Evolutionary conservation across 2,888 invertebrate species (phyloP), one percentile per base, ranked within the genome.

Genomic region (Mythimna pallens): DNA sequence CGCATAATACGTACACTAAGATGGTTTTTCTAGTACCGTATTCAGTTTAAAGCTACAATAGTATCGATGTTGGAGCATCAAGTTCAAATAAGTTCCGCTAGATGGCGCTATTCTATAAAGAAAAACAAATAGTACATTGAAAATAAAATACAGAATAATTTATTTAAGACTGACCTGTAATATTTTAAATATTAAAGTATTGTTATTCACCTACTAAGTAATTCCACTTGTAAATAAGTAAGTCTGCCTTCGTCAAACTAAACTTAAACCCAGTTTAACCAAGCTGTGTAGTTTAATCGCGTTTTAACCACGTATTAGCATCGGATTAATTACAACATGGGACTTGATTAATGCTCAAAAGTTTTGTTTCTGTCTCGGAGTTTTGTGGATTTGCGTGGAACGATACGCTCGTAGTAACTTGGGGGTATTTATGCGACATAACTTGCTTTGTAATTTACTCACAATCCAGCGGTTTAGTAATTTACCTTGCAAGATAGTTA

Each of bases 71-170:
- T 40, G 5, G 14, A 20, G n/a, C 34, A 62, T 30, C 1, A 43
- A 57, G 65, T 80, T 69, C 30, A 4, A 3, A 4, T 10, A 14
- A 0, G 0, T 25, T 34, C 1, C 62, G 50, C 65, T 81, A 88
- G 88, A 87, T 87, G 83, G 82, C 85, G 75, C 59, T 84, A 34
- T 55, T 55, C 12, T 12, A 43, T 43, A 43, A 43, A 43, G 3
- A 0, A 5, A 59, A 50, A 20, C 4, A n/a, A 5, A n/a, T 5
- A 36, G 6, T 20, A 58, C 10, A 14, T 25, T 7, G 8, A 17
- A 30, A 57, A 17, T 57, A 17, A 30, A 22, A 17, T 57, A 14
- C 30, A 2, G 14, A 10, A 6, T 25, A 6, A 30, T 30, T 30
- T 25, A 25, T 25, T 54, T 55, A 0, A 55, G 3, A 47, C 5